Conservation (phyloP, 2,797 vertebrate species). For the Orientallactaga sibirica region DNA sequence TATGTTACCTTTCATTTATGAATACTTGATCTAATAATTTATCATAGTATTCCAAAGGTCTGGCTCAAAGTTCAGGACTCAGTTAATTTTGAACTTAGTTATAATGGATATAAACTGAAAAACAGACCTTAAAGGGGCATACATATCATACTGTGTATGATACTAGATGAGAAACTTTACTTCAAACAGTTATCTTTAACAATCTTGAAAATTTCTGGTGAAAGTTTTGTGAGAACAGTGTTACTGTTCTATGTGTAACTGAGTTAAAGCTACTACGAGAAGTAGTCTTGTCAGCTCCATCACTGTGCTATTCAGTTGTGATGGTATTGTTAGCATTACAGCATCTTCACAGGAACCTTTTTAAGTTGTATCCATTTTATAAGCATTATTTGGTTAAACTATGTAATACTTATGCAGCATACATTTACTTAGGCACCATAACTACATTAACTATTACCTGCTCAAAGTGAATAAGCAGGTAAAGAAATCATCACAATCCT, state of each 20-base stretch:
- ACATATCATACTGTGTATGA: neutral
- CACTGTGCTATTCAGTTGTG: neutral
- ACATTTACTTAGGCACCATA: slow-evolving; percentile 21
- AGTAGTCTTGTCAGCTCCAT: neutral
- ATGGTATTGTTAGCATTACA: neutral
- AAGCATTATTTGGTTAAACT: slow-evolving; percentile 13
- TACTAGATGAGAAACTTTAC: slow-evolving; percentile 16
- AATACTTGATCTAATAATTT: slow-evolving; percentile 51
- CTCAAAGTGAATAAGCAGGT: slow-evolving; percentile 18
- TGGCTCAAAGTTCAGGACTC: slow-evolving; percentile 57
- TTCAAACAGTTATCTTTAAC: slow-evolving; percentile 43
- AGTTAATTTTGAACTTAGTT: slow-evolving; percentile 53
- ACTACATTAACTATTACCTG: neutral
- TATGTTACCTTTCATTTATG: neutral
- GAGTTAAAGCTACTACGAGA: slow-evolving; percentile 48
- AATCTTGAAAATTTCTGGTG: neutral
- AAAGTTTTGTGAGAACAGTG: slow-evolving; percentile 3
- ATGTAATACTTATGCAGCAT: slow-evolving; percentile 30
- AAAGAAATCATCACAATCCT: neutral
- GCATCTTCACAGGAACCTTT: neutral
- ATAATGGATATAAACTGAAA: slow-evolving; percentile 41
- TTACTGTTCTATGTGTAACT: slow-evolving; percentile 11
- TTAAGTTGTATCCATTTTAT: neutral
- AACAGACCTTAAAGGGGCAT: slow-evolving; percentile 24
- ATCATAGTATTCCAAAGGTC: slow-evolving; percentile 61